Percentiles rank a stretch among this genome's conserved stretches.
Evolutionary conservation across 1,140 invertebrate genomes (phyloP).

Genomic region (Teleopsis dalmanni): DNA sequence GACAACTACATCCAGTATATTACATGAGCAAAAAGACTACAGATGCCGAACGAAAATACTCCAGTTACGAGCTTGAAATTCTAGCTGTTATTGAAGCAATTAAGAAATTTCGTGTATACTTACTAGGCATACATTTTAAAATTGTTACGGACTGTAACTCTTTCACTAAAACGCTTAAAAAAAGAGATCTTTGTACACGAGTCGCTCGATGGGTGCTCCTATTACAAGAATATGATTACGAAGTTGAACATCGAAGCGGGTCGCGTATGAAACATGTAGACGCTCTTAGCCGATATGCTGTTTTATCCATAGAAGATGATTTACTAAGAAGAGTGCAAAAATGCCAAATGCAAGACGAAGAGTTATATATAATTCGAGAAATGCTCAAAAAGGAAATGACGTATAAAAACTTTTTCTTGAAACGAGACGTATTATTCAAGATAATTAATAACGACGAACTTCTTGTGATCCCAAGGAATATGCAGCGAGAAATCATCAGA

Average conservation of each 20-base stretch:
- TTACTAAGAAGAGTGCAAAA: no score
- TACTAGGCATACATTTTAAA: constrained; percentile 18
- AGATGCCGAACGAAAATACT: constrained; percentile 23
- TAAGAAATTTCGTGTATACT: constrained; percentile 24
- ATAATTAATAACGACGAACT: no score
- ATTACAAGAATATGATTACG: constrained; percentile 26
- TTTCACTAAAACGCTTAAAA: constrained; percentile 1
- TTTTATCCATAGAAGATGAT: no score
- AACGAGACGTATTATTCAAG: constrained; percentile 20
- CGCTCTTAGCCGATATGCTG: constrained; percentile 21
- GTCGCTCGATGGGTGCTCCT: constrained; percentile 27
- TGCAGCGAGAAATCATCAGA: no score
- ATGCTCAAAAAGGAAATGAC: no score
- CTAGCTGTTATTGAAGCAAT: constrained; percentile 21
- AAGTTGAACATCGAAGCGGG: constrained; percentile 19
- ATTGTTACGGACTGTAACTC: constrained; percentile 22
- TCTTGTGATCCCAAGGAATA: no score
- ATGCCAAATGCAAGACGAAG: no score
- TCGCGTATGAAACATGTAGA: constrained; percentile 26
- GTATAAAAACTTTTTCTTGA: no score
- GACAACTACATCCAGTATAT: constrained; percentile 22
- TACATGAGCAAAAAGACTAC: constrained; percentile 34
- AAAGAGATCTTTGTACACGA: constrained; percentile 9
- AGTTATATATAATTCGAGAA: no score
- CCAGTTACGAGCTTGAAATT: constrained; percentile 25